Evolutionary conservation across 2,888 invertebrate species (phyloP), one percentile per base, ranked within the genome.

Genomic region (Lathronympha strigana): DNA sequence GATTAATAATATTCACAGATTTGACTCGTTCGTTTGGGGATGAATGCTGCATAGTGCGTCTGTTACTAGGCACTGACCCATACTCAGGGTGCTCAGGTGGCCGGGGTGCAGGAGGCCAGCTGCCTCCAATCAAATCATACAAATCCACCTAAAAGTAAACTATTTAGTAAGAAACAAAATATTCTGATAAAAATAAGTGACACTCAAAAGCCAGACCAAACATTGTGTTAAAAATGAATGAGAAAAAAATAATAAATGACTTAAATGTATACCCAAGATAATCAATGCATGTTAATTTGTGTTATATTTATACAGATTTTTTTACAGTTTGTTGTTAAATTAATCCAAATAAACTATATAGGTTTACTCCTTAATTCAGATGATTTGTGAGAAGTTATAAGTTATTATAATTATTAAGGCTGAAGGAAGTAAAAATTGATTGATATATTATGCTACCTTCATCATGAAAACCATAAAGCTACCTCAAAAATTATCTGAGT

Each of bases 1-100:
- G 94, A 66, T 93, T 90, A 66, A 94, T 78, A 40, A 93, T 86
- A 81, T 94, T 95, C 4, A 90, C 83, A 76, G 94, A 94, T 78
- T 94, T 94, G 72, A 93, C 88, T 72, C 94, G 86, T 68, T 90
- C 93, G 76, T 82, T 77, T 64, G 83, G 85, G 38, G 81, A 73
- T 54, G 84, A 69, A 62, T 82, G 84, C 79, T 90, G 90, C 88
- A 89, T 90, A 82, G 81, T 90, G 82, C 73, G 78, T 71, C 74
- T 80, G 68, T 70, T 78, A 38, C 75, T 75, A 17, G 82, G 82
- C 71, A 80, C 76, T 63, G 86, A 83, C 69, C 87, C 89, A 88
- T 89, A 87, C 73, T 87, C 85, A 28, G 81, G 72, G 67, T 75
- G 73, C 72, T 81, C 82, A 4, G 84, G 87, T 60, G 81, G 86